Evolutionary conservation across 2,113 vertebrate species (phyloP), one percentile per base, ranked within the genome.

Genomic region (Corydoras maculifer): DNA sequence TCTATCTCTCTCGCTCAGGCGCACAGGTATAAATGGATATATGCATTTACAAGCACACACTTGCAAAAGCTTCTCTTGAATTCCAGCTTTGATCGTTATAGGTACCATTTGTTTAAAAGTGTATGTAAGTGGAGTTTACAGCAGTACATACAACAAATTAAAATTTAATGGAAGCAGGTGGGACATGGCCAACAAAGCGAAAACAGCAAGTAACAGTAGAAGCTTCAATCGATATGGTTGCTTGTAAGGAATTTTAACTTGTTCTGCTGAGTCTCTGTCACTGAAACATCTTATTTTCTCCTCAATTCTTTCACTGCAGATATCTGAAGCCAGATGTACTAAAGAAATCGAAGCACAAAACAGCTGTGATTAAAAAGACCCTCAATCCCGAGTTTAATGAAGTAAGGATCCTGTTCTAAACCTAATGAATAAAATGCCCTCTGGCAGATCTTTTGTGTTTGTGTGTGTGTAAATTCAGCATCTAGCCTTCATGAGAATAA

Each of bases 321-420:
- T 94, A 94, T 81, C 85, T 94, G 84, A 92, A 92, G 71, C 93
- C 93, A 0, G 92, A 94, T n/a, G 78, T 88, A 14, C 82, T 90
- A 81, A 94, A 94, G 82, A 93, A 91, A 79, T 93, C 93, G 29
- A 95, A 95, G 79, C 92, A 94, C 80, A 95, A 95, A 87, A 95
- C 93, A 0, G 58, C 86, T 0, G 93, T 95, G 78, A 94, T 92
- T 78, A 94, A 93, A 79, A 94, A 93, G 80, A 95, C 93, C 0
- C 89, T 94, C 35, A 95, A 95, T 78, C 93, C 93, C 0, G 93
- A 94, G 76, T 95, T 92, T 80, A 93, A 94, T 3, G 91, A 95
- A 92, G 93, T 93, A 71, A 69, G 57, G 3, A 8, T 14, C 51
- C 48, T 30, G 8, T 31, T 25, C 50, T 68, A 5, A 35, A 25